Base-by-base conservation (phyloP, 1,140 invertebrate genomes). In the Anthonomus grandis region DNA sequence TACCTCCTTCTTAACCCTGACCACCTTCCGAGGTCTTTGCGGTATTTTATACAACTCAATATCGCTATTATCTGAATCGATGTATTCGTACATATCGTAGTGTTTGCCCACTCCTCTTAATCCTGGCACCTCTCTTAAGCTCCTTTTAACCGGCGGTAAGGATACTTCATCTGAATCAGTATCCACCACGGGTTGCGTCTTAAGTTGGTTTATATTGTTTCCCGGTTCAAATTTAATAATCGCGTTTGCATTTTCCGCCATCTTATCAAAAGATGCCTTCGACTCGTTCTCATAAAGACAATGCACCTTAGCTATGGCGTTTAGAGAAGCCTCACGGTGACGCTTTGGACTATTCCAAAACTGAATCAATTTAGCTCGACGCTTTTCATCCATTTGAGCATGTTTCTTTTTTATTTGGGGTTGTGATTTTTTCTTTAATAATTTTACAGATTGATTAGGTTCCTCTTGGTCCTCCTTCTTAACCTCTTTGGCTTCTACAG, bases 221-320 rank as follows among this genome's bases (percentile, higher is more conserved):
- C 66, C 71, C 13, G 74, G 74, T 42, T 74, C 56, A 23, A 18
- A 2, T 48, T 53, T 59, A 15, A 59, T 39, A 38, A 48, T 75
- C 3, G 42, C 22, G 10, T 25, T n/a, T 8, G 75, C 74, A 6
- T 42, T 18, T 15, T 55, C 54, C 54, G 78, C 78, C 25, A 77
- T 76, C 36, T 75, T 74, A n/a, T 80, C 79, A 3, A 81, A 80
- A 56, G 62, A 84, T 84, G 2, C 84, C 41, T 86, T 78, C 34
- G 85, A 86, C 72, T 93, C 91, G 70, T 93, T 93, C 72, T 94
- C 91, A 64, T 93, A 93, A 10, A 94, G 77, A 69, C 90, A 92
- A 70, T 93, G 90, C 23, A 94, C 91, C 78, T 94, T 93, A n/a
- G 90, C 90, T 63, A 90, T 73, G 0, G 91, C 91, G 73, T 95